Conservation (phyloP, 2,797 vertebrate genomes). For the Eupleurogrammus muticus region DNA sequence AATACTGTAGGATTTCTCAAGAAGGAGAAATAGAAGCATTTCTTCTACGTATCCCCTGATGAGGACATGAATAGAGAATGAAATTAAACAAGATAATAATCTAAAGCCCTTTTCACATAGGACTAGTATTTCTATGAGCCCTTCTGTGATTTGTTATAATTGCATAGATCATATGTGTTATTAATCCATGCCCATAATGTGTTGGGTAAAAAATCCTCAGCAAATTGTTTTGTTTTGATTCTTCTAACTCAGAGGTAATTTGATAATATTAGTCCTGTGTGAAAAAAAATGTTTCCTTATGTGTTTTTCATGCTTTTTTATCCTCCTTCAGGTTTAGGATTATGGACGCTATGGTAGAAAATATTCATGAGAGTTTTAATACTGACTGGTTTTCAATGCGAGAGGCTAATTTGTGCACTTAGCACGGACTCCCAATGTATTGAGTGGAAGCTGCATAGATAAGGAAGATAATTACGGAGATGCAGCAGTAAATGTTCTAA, state of each 20-base stretch:
- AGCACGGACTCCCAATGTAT: conserved; percentile 9
- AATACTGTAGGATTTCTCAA: conserved; percentile 3
- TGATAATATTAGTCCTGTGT: conserved; percentile 5
- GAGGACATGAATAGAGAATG: conserved; percentile 12
- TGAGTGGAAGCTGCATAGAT: conserved; percentile 5
- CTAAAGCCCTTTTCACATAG: conserved; percentile 24
- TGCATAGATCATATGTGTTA: conserved; percentile 28
- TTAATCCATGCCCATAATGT: conserved; percentile 28
- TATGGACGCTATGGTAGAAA: background rate
- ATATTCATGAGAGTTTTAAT: conserved; percentile 9
- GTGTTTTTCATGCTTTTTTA: background rate
- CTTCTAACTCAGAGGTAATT: conserved; percentile 1
- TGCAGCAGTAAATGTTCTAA: background rate
- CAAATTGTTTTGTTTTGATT: background rate
- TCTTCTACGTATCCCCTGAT: conserved; percentile 1
- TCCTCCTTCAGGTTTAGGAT: background rate
- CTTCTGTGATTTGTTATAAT: conserved; percentile 22
- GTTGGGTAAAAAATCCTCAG: conserved; percentile 1
- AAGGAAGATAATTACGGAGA: background rate
- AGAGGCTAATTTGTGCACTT: background rate
- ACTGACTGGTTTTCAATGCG: conserved; percentile 25
- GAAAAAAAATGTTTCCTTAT: background rate
- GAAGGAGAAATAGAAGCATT: background rate
- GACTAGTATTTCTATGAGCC: conserved; percentile 19
- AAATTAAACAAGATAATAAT: conserved; percentile 30